Base-by-base conservation (phyloP, 2,113 vertebrate species). In the Polypterus senegalus region DNA sequence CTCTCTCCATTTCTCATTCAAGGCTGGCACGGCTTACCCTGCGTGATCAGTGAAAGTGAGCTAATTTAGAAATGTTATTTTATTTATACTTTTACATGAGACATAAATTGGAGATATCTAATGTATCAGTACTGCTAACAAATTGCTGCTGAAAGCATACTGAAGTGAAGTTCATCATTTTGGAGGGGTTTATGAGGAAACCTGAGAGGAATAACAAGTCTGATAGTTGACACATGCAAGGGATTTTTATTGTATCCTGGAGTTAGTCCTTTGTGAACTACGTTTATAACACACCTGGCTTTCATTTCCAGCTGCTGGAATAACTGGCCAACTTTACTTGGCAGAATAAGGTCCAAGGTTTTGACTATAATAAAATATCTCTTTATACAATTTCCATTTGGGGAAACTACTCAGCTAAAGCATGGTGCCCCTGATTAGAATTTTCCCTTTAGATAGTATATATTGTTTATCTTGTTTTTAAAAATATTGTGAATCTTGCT, bases 211-310 rank as follows among this genome's bases (percentile, higher is more conserved):
- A 58, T 4, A 44, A 6, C 7, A 44, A 44, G 56, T 45, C 5
- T 4, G 56, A 58, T 58, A 6, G 56, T 6, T 58, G 56, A 43
- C 56, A 58, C 56, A 58, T 45, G 56, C 6, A 27, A 27, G 27
- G 11, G 56, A 4, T 58, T 58, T 58, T 58, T 58, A 58, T 43
- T 27, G 46, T 45, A 44, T 58, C 56, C 43, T 43, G n/a, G 5
- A 58, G 5, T 6, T 5, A 43, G 6, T 58, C 46, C 6, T 58
- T 2, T 45, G 43, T 45, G 56, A 27, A 43, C 56, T 58, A 7
- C 10, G 51, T 52, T 58, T 45, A 43, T 58, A 45, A 45, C 56
- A 58, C 56, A 58, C 56, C 56, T 58, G 56, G 56, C 56, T 58
- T 58, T 58, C 56, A 58, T 58, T 58, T 58, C 43, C 56, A 58